A percentile compares a stretch with the other conserved stretches of the same genome.
These are phyloP conservation scores for Aporrectodea caliginosa DNA, from an alignment of 1,140 invertebrate species.

Conservation along the genomic window DNA sequence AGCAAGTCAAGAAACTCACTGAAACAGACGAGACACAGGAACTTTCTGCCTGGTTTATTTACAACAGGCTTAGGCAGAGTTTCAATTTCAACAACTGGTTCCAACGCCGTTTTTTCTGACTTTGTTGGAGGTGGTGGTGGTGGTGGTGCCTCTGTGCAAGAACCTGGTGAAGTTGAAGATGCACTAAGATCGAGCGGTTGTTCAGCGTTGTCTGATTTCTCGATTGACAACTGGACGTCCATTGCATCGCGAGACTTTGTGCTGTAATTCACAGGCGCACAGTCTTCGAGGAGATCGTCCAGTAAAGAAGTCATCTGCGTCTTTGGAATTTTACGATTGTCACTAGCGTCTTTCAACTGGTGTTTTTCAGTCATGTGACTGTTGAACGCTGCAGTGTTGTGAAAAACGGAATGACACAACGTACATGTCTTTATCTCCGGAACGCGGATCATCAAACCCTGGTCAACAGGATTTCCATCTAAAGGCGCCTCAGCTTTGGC, in stretches of 20 bases:
- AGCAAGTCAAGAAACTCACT: background rate
- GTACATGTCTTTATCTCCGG: background rate
- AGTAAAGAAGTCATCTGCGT: too few species aligned
- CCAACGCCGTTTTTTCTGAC: background rate
- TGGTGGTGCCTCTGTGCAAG: too few species aligned
- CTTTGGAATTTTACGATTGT: too few species aligned
- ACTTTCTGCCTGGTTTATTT: conserved; percentile 62
- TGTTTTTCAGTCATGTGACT: background rate
- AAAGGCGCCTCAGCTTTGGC: too few species aligned
- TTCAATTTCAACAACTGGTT: too few species aligned
- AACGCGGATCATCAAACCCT: background rate
- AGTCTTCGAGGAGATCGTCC: background rate
- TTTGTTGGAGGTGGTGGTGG: too few species aligned
- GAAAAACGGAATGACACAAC: background rate
- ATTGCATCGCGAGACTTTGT: background rate
- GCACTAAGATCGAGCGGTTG: background rate
- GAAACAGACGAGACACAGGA: conserved; percentile 66
- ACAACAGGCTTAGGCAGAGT: too few species aligned
- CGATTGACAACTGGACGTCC: background rate
- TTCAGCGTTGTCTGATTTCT: background rate
- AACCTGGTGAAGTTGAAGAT: background rate
- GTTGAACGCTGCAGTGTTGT: background rate
- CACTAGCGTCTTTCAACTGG: background rate
- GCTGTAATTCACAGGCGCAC: background rate
- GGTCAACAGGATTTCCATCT: too few species aligned